Evolutionary conservation across 2,113 vertebrate genomes (phyloP), one percentile per base, ranked within the genome.

Genomic region (Seriola aureovittata): DNA sequence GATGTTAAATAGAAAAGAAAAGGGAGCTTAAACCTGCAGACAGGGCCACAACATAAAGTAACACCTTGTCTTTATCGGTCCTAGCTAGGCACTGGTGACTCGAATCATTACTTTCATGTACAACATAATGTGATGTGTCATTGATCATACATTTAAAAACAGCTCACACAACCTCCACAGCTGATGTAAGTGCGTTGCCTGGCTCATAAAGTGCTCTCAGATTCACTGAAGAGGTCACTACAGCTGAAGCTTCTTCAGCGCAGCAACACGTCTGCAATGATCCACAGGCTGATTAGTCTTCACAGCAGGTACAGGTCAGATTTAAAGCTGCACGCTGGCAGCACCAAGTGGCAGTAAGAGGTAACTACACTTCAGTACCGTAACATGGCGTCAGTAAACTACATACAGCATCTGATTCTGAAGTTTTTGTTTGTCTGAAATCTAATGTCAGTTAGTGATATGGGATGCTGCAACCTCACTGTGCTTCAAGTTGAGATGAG

Each of bases 251-350:
- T 34, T 34, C 36, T 23, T 78, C 72, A 85, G 83, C 74, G 74
- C 78, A 77, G 52, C 42, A 21, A 57, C 48, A 65, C 44, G 66
- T 73, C 29, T n/a, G 12, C 32, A 46, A 23, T 1, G 23, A 81
- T 77, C 58, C 81, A 88, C 84, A 77, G 76, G 65, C 25, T n/a
- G 36, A 65, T 19, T 13, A 72, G 71, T 85, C 60, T 70, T 80
- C 25, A 79, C 71, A 76, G 75, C 59, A 71, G 66, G 70, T 75
- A 54, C 5, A 9, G 1, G 38, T 44, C 29, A 46, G 46, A 52
- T 66, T 65, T 73, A 38, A 34, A 65, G 52, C 70, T 75, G 70
- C 74, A 16, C 2, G 2, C 0, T 60, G 38, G 78, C 64, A 54
- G 78, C 78, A 65, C 23, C 50, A 7, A 80, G 76, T 74, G 77